Percentiles rank a stretch among this genome's conserved stretches.
Evolutionary conservation across 1,140 invertebrate genomes (phyloP).

Genomic region (Hyposmocoma kahamanoa): DNA sequence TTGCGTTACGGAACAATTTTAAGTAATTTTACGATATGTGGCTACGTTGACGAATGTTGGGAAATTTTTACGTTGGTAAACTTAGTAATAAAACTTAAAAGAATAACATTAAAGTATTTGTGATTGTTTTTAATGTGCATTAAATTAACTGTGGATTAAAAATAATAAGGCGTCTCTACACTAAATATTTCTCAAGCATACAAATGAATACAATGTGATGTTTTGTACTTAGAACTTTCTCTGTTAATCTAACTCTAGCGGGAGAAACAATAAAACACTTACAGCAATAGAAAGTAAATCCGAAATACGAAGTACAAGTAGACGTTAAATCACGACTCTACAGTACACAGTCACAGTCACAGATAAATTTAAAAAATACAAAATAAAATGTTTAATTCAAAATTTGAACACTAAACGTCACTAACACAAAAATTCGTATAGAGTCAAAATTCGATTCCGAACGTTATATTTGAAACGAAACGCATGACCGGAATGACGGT

Average conservation of each 20-base stretch:
- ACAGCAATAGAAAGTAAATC: constrained; percentile 71
- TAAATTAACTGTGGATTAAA: too few relatives aligned
- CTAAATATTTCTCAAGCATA: too few relatives aligned
- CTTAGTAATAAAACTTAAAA: too few relatives aligned
- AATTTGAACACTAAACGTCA: constrained; percentile 24
- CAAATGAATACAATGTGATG: too few relatives aligned
- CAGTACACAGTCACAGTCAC: constrained; percentile 43
- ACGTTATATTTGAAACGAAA: constrained; percentile 46
- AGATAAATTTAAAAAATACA: constrained; percentile 20
- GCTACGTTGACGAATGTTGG: too few relatives aligned
- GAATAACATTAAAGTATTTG: too few relatives aligned
- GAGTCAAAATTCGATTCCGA: constrained; percentile 25
- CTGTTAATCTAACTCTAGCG: constrained; percentile 35
- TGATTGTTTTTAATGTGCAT: too few relatives aligned
- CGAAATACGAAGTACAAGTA: constrained; percentile 47
- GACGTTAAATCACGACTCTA: constrained; percentile 51
- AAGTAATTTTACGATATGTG: too few relatives aligned
- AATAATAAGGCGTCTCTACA: too few relatives aligned
- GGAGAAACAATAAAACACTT: constrained; percentile 61
- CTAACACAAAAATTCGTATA: constrained; percentile 19
- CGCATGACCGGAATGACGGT: constrained; percentile 33
- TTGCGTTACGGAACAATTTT: too few relatives aligned
- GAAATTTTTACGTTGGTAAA: too few relatives aligned
- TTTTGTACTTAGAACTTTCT: too few relatives aligned
- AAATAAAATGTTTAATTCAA: constrained; percentile 17